These are phyloP conservation scores for Villa cingulata DNA, from an alignment of 2,888 invertebrate species.

Conservation along the genomic window DNA sequence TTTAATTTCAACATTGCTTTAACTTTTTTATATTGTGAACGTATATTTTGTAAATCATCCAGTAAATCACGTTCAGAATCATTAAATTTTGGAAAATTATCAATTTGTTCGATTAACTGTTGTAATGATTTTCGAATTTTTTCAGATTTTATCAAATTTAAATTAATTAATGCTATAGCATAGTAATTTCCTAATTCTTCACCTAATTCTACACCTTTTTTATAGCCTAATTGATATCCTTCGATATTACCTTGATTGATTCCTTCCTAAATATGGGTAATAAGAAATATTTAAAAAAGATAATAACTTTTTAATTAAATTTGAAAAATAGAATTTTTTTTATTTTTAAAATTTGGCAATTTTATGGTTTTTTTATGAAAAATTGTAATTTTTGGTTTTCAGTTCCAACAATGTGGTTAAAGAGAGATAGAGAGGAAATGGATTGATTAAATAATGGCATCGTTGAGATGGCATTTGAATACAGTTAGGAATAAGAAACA, in stretches of 20 bases:
- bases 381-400: no score
- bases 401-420: no score
- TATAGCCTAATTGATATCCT: slow-evolving; percentile 58
- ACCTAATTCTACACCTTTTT: slow-evolving; percentile 61
- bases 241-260: slow-evolving; percentile 45
- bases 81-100: slow-evolving; percentile 51
- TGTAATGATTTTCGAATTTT: slow-evolving; percentile 43
- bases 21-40: slow-evolving; percentile 53
- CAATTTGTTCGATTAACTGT: slow-evolving; percentile 45
- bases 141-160: slow-evolving; percentile 36
- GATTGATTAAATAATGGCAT: no score
- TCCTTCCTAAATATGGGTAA: slow-evolving; percentile 35
- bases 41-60: slow-evolving; percentile 45
- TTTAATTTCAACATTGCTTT: slow-evolving; percentile 43
- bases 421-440: no score
- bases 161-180: slow-evolving; percentile 43
- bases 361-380: no score
- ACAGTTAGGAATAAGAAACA: no score
- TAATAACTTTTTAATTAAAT: no score
- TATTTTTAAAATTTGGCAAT: no score
- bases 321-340: no score
- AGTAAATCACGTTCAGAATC: slow-evolving; percentile 51
- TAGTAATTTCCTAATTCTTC: slow-evolving; percentile 63
- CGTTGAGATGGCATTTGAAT: no score
- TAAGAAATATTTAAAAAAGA: no score